Percentiles rank a stretch among this genome's conserved stretches.
Evolutionary conservation across 2,888 invertebrate genomes (phyloP).

Genomic region (Lepidonotus clava): DNA sequence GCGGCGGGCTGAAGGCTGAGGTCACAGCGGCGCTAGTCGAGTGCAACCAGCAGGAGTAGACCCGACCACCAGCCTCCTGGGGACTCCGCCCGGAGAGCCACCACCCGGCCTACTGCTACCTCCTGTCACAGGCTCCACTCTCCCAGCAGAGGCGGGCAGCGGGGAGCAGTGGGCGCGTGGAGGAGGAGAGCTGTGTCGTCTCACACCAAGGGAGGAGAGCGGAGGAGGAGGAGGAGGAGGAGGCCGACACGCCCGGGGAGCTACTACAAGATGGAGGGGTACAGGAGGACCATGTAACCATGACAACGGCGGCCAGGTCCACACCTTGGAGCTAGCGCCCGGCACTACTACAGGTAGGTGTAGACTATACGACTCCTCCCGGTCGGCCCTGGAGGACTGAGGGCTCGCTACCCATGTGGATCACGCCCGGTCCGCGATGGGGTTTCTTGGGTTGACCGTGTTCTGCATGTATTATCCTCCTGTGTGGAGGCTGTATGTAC

Average conservation of each 20-base stretch:
- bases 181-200: no score
- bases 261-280: no score
- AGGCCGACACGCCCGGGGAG: not conserved
- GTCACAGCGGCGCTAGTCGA: conserved; percentile 50
- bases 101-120: not conserved
- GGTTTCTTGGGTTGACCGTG: not conserved
- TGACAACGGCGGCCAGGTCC: conserved; percentile 21
- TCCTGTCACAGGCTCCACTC: conserved; percentile 35
- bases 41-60: conserved; percentile 19
- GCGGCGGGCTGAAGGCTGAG: not conserved
- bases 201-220: not conserved
- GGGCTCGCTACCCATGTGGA: no score
- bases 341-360: not conserved
- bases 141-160: not conserved
- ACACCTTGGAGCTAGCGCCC: conserved; percentile 6
- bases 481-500: not conserved
- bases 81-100: not conserved
- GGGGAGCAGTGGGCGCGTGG: not conserved
- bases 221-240: conserved; percentile 23
- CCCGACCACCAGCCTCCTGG: no score
- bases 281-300: conserved; percentile 19
- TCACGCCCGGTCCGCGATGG: no score
- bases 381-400: not conserved
- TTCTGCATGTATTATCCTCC: not conserved
- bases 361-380: no score